phyloP scores from a whole-genome alignment of 2,113 vertebrate species.

The Halichoeres trimaculatus region DNA sequence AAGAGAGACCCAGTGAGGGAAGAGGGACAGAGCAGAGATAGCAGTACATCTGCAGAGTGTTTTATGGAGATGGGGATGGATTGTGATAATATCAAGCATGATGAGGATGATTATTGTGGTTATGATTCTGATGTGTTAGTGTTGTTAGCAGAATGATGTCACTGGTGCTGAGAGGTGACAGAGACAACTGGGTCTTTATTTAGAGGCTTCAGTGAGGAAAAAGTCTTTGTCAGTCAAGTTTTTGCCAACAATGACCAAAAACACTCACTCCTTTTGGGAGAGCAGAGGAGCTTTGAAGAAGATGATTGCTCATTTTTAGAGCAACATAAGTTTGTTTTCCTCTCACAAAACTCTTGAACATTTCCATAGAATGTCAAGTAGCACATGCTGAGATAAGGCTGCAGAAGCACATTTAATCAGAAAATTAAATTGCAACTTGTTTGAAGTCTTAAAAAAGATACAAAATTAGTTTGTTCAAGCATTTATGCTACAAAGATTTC shows the following conservation, averaged over 20 bases:
- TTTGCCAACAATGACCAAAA: not conserved
- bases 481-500: not conserved
- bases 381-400: not conserved
- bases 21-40: constrained; percentile 59
- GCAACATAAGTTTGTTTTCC: not conserved
- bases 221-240: not conserved
- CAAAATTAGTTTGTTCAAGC: not conserved
- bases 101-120: constrained; percentile 9
- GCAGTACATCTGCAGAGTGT: constrained; percentile 65
- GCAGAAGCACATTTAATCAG: not conserved
- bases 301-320: not conserved
- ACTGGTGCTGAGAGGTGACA: not conserved
- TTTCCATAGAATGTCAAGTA: not conserved
- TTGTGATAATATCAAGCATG: constrained; percentile 32
- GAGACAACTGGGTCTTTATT: not conserved
- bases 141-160: constrained; percentile 18
- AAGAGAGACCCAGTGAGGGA: constrained; percentile 62
- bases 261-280: not conserved
- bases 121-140: constrained; percentile 1
- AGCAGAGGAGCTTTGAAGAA: not conserved
- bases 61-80: constrained; percentile 43
- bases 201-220: not conserved
- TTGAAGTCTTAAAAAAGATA: not conserved
- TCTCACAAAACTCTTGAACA: not conserved
- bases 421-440: not conserved